Evolutionary conservation across 2,797 vertebrate genomes (phyloP).

Genomic region (Podargus strigoides): DNA sequence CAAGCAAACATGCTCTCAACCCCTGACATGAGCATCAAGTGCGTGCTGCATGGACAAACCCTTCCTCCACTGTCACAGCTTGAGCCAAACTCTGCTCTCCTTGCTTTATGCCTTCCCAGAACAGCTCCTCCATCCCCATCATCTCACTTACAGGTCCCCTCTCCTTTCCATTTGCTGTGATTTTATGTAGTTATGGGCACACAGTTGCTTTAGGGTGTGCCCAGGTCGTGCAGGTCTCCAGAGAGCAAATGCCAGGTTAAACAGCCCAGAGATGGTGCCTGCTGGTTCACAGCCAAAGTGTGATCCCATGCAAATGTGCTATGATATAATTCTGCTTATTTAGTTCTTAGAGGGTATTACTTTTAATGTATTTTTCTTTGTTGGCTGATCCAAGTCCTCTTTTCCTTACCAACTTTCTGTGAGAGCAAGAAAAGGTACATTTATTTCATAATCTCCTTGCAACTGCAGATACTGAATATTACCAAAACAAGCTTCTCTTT

Average conservation of each 20-base stretch:
- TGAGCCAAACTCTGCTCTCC: neutral
- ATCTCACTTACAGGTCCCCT: neutral
- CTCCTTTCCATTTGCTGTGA: neutral
- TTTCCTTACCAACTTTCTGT: neutral
- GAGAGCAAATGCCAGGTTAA: neutral
- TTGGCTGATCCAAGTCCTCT: neutral
- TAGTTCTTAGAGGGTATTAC: neutral
- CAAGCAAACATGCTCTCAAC: neutral
- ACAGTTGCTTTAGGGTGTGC: no score
- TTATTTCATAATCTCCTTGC: neutral
- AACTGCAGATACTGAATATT: neutral
- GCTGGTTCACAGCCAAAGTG: neutral
- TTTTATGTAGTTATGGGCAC: neutral
- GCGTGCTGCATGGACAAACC: neutral
- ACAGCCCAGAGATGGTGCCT: neutral
- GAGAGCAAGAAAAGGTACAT: neutral
- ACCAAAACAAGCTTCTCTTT: conserved; percentile 1
- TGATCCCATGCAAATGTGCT: neutral
- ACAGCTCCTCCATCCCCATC: neutral
- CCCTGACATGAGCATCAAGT: neutral
- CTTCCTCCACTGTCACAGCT: neutral
- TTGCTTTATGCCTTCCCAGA: neutral
- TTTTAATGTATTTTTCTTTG: neutral
- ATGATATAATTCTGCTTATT: neutral
- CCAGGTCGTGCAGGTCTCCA: neutral